Evolutionary conservation across 2,797 vertebrate genomes (phyloP).

Genomic region (Bradypodion ventrale): DNA sequence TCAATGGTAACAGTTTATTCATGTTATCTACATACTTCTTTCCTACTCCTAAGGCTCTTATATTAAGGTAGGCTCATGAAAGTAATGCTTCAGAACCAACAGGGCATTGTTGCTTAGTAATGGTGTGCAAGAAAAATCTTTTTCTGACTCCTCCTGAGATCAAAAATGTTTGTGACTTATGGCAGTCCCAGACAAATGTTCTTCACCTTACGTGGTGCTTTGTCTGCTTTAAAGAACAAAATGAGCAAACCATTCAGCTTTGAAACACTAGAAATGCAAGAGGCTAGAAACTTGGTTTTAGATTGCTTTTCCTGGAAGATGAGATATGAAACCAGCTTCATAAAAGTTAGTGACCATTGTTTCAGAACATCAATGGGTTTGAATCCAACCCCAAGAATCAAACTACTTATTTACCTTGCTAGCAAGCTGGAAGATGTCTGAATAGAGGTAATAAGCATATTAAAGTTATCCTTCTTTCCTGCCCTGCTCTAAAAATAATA

Average conservation of each 20-base stretch:
- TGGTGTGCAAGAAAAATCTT: background rate
- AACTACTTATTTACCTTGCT: background rate
- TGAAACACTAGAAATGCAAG: background rate
- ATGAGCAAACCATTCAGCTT: background rate
- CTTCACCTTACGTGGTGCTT: background rate
- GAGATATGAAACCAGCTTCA: background rate
- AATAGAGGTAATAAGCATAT: background rate
- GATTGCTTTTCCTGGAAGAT: background rate
- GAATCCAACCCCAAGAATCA: too few relatives aligned
- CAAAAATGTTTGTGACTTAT: background rate
- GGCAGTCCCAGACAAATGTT: background rate
- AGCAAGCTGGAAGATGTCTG: background rate
- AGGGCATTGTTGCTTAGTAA: too few relatives aligned
- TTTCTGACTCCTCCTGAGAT: background rate
- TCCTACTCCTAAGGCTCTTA: background rate
- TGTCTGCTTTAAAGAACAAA: background rate
- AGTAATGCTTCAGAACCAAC: too few relatives aligned
- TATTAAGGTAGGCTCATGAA: too few relatives aligned
- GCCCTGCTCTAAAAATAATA: background rate
- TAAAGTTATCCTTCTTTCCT: background rate
- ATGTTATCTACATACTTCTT: background rate
- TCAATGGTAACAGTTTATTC: background rate
- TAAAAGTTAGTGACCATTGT: background rate
- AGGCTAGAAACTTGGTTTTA: background rate
- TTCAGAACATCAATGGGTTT: background rate